Evolutionary conservation across 2,888 invertebrate species (phyloP), one percentile per base, ranked within the genome.

Genomic region (Dolichopus griseipennis): DNA sequence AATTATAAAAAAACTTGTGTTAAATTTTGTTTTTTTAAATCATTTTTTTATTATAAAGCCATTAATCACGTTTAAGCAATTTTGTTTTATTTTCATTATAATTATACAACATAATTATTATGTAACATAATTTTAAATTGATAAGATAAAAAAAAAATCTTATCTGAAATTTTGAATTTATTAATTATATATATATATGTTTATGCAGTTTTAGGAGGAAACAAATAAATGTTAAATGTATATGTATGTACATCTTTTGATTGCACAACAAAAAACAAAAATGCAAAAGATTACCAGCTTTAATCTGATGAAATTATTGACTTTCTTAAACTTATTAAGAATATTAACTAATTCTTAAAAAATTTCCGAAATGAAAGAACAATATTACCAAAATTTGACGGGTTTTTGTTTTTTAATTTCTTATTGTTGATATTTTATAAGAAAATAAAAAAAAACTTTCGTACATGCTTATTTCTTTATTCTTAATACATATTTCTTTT

Each of bases 71-170:
- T 52, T 52, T 52, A 5, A 52, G 52, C 52, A 52, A 52, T 52
- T 12, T 18, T 52, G 9, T 18, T 52, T 52, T 52, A 18, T 52
- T 52, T 52, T 52, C n/a, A 52, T 52, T 18, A 52, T 52, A 52
- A 52, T 52, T 52, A 52, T 18, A 12, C 52, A 52, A 52, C n/a
- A 52, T 52, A 52, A 52, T 52, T 52, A 52, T 52, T 52, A 52
- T 52, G 52, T 52, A 52, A 52, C 52, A 52, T 52, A 52, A 52
- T 52, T 52, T 52, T 52, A 18, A 52, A 52, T 52, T 52, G 52
- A 52, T 52, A 52, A 52, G 52, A 52, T 52, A 52, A 52, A 52
- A 52, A 12, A 12, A 18, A 52, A 41, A 15, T 27, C 27, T 27
- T 27, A 5, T 27, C 41, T 5, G 8, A 15, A 41, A 41, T 41